These are phyloP conservation scores for Eulacestoma nigropectus DNA, from an alignment of 2,113 vertebrate genomes.

Conservation along the genomic window DNA sequence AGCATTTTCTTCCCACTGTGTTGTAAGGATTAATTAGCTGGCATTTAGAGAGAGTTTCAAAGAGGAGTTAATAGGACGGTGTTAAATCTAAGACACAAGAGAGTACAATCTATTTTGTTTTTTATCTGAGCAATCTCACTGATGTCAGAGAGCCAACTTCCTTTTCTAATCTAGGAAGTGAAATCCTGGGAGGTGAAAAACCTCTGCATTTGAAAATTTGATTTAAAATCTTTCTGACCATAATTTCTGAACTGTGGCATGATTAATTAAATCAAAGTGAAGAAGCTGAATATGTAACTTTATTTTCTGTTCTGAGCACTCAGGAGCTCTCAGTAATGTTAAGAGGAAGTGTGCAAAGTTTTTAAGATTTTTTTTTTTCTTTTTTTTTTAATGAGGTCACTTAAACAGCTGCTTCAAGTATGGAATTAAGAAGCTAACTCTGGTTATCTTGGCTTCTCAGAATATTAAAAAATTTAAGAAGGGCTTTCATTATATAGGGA, in stretches of 20 bases:
- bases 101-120: background rate
- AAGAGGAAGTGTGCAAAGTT: background rate
- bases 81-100: background rate
- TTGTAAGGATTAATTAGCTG: background rate
- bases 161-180: background rate
- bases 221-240: background rate
- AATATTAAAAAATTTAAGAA: slow-evolving; percentile 4
- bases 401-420: background rate
- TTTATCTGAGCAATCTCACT: background rate
- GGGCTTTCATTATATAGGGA: background rate
- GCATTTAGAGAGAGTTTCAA: background rate
- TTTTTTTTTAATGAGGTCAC: background rate
- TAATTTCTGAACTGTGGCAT: background rate
- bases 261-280: slow-evolving; percentile 13
- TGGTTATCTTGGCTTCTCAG: slow-evolving; percentile 13
- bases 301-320: slow-evolving; percentile 13
- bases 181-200: slow-evolving; percentile 15
- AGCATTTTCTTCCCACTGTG: background rate
- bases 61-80: background rate
- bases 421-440: background rate
- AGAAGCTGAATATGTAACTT: background rate
- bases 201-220: background rate
- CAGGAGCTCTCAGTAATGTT: background rate
- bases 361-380: background rate
- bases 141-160: background rate